Base-by-base conservation (phyloP, 2,113 vertebrate species). In the Cinclus mexicanus region DNA sequence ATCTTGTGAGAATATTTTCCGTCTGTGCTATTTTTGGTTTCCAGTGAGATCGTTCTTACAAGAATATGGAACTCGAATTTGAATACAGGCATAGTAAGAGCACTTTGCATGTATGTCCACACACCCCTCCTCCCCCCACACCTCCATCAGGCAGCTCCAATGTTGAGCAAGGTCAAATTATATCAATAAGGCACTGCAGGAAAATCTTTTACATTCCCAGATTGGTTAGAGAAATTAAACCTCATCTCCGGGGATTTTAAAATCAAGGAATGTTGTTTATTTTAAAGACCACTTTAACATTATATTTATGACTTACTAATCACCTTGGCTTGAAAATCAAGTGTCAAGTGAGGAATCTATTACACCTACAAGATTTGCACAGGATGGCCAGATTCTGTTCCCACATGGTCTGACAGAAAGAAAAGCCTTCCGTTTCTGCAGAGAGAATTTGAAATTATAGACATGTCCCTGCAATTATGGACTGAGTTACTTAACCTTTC, bases 1-100 rank as follows among this genome's bases (percentile, higher is more conserved):
- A 92, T 94, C 93, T 91, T 83, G 52, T 65, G 72, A 96, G 95
- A 92, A 55, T 95, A 96, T 96, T 96, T 96, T 92, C 94, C 1
- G 12, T 88, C 94, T 95, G 92, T 72, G 93, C 95, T 97, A 96
- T 95, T 97, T 96, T 94, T 96, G 96, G 92, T 90, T 97, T 72
- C 74, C 69, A 92, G 88, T 65, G 86, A 94, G 90, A 94, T 96
- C 19, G 41, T 90, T 95, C 80, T 41, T 95, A 65, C 72, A 80
- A 92, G 93, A 95, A 96, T 79, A 96, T 89, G 94, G 94, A 93
- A 93, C 92, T 75, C 96, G 95, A 97, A 95, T 97, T 92, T 95
- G 93, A 96, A 97, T 95, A 92, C 65, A 87, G 90, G 76, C 93
- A 87, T 57, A 84, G 92, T 84, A 89, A 89, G 61, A 95, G 93